Percentiles rank a stretch among this genome's conserved stretches.
These are phyloP conservation scores for Lethrus apterus DNA, from an alignment of 1,140 invertebrate genomes.

Conservation along the genomic window DNA sequence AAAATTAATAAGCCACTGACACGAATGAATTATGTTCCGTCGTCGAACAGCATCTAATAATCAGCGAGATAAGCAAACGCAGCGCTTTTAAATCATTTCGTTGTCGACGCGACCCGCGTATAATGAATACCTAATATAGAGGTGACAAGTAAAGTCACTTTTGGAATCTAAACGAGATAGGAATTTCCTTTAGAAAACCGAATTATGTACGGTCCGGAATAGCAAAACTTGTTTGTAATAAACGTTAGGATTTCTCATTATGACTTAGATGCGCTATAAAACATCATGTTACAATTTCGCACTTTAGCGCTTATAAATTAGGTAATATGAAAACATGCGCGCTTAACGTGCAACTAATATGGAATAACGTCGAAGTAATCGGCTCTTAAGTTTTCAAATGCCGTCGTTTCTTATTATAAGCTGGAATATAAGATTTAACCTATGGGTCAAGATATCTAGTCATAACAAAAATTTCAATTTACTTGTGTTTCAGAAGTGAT, in stretches of 20 bases:
- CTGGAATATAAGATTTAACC: too few species aligned
- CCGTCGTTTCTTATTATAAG: neutral
- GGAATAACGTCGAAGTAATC: conserved; percentile 6
- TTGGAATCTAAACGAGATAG: conserved; percentile 12
- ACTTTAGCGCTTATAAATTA: conserved; percentile 6
- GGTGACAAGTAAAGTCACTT: conserved; percentile 11
- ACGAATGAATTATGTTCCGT: too few species aligned
- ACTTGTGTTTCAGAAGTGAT: too few species aligned
- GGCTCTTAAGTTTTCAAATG: conserved; percentile 6
- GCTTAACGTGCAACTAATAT: conserved; percentile 2
- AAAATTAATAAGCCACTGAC: too few species aligned
- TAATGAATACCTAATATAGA: conserved; percentile 13
- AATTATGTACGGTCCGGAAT: conserved; percentile 11
- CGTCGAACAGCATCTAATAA: too few species aligned
- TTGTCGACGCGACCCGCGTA: neutral
- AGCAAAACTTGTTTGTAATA: conserved; percentile 10
- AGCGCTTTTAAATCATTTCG: too few species aligned
- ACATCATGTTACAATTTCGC: conserved; percentile 12
- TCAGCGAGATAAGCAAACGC: too few species aligned
- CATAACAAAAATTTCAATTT: too few species aligned
- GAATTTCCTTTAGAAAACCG: conserved; percentile 13
- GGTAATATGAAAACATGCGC: conserved; percentile 12
- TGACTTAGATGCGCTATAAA: conserved; percentile 9
- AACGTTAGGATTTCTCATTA: conserved; percentile 9
- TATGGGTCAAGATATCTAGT: too few species aligned